Evolutionary conservation across 2,888 invertebrate genomes (phyloP).

Genomic region (Acleris holmiana): DNA sequence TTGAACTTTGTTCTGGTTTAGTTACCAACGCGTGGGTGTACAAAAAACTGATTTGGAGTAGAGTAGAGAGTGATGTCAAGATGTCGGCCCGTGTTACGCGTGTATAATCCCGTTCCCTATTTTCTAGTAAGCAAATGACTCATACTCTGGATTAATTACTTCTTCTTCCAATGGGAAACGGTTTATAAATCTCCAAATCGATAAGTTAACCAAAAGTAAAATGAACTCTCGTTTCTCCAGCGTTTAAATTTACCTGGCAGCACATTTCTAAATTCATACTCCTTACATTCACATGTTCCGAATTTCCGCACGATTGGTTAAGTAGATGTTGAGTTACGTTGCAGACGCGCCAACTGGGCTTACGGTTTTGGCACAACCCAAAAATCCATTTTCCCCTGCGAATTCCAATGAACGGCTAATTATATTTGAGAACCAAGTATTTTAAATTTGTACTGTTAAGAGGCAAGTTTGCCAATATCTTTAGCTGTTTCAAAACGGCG

Average conservation of each 20-base stretch:
- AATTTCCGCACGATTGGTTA: conserved; percentile 19
- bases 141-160: conserved; percentile 10
- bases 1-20: conserved; percentile 78
- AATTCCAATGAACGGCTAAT: conserved; percentile 17
- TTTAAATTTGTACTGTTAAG: conserved; percentile 12
- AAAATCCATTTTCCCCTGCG: conserved; percentile 10
- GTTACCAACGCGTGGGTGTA: conserved; percentile 39
- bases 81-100: conserved; percentile 13
- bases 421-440: conserved; percentile 1
- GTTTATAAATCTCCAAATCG: background rate
- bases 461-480: conserved; percentile 17
- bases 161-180: background rate
- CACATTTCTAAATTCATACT: conserved; percentile 4
- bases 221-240: background rate
- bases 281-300: conserved; percentile 16
- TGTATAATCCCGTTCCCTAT: background rate
- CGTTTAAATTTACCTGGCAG: background rate
- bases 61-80: conserved; percentile 25
- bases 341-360: conserved; percentile 14
- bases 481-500: conserved; percentile 49
- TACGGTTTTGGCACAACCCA: conserved; percentile 17
- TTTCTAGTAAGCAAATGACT: conserved; percentile 17
- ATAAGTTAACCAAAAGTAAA: background rate
- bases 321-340: conserved; percentile 22
- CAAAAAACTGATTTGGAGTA: conserved; percentile 24